Base-by-base conservation (phyloP, 2,113 vertebrate species). In the Heterotilapia buettikoferi region DNA sequence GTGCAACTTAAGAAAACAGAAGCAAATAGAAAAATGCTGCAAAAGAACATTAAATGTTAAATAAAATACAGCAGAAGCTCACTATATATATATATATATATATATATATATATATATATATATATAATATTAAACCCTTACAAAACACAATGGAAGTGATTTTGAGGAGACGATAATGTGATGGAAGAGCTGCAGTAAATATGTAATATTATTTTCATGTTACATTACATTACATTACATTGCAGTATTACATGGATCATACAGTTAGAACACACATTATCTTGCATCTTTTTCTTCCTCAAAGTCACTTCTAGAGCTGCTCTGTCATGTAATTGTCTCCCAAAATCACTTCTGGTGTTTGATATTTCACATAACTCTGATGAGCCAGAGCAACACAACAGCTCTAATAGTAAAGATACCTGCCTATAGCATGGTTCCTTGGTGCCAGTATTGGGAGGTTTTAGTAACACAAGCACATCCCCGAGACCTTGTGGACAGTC, bases 21-120 rank as follows among this genome's bases (percentile, higher is more conserved):
- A 36, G 10, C 10, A 66, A 66, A 36, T n/a, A 12, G 31, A 36
- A 66, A 66, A 66, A 66, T 36, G 31, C 6, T 36, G 31, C 31
- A 36, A n/a, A 66, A 66, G 2, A n/a, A 36, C 1, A 31, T 59
- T 29, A 59, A 29, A 29, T 59, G 56, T 59, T 59, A 59, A 36
- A 63, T n/a, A 36, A 63, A 63, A 36, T 19, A 63, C 2, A 36
- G 9, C 18, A 12, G 31, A 36, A 12, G 3, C 56, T 56, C 24
- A 24, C 24, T 43, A 1, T 3, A 12, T 11, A 1, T 5, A 5
- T 5, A 6, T 3, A 2, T 18, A 3, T 50, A 19, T 6, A 1
- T 12, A 10, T 9, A 18, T 50, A 5, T 19, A n/a, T 43, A 24
- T 12, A 7, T 33, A 33, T 7, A 7, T 33, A 7, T 2, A 33